phyloP scores from a whole-genome alignment of 2,113 vertebrate species.

The Brienomyrus longianalis region DNA sequence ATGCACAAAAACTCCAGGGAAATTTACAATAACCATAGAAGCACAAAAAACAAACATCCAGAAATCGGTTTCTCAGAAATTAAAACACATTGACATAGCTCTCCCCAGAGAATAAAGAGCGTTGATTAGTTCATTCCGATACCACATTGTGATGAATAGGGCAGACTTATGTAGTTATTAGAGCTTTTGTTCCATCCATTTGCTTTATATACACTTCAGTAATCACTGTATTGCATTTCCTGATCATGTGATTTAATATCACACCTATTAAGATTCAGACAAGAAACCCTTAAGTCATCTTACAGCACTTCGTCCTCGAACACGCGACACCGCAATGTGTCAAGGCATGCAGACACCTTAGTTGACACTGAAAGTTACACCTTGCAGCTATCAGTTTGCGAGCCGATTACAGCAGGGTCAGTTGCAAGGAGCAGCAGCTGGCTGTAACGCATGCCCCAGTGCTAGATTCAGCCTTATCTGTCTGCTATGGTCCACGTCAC shows the following conservation, averaged over 20 bases:
- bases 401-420: not conserved
- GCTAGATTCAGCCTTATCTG: not conserved
- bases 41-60: slow-evolving; percentile 1
- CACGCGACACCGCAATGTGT: not conserved
- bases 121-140: not conserved
- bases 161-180: not conserved
- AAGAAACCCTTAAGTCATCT: not conserved
- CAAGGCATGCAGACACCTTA: not conserved
- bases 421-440: not conserved
- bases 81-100: not conserved
- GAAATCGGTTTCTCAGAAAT: not conserved
- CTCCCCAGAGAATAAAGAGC: not conserved
- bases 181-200: not conserved
- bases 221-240: not conserved
- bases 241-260: not conserved
- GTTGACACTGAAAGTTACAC: not conserved
- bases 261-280: not conserved
- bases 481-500: not conserved
- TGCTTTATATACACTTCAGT: not conserved
- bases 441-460: not conserved
- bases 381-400: not conserved
- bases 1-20: not conserved
- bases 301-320: not conserved
- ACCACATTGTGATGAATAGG: not conserved
- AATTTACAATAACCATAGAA: not conserved